phyloP scores from a whole-genome alignment of 2,888 invertebrate species.

The Agriopis aurantiaria region DNA sequence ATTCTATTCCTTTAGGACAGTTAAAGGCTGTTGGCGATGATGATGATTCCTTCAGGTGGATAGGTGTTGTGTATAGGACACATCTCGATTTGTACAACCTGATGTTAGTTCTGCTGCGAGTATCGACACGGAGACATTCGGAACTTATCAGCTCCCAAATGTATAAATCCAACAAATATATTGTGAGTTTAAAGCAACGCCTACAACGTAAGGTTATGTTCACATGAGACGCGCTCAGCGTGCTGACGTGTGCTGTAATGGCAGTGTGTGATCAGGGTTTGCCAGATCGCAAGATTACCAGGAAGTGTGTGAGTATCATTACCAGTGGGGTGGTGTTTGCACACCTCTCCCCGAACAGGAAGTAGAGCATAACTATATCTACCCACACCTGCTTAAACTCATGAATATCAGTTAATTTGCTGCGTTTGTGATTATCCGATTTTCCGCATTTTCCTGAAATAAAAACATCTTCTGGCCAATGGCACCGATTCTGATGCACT shows the following conservation, averaged over 20 bases:
- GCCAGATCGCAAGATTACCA: neutral
- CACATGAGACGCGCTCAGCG: neutral
- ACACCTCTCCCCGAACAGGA: neutral
- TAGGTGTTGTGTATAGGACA: neutral
- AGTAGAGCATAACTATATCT: neutral
- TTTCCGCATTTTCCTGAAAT: no score
- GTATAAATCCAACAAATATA: neutral
- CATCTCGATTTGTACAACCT: slow-evolving; percentile 31
- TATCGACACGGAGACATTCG: slow-evolving; percentile 24
- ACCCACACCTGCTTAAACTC: no score
- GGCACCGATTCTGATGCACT: no score
- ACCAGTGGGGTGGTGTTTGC: neutral
- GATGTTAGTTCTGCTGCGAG: slow-evolving; percentile 23
- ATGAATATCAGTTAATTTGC: no score
- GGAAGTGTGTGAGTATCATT: slow-evolving; percentile 10
- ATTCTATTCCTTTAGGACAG: neutral
- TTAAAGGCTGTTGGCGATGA: no score
- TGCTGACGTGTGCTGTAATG: neutral
- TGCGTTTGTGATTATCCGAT: no score
- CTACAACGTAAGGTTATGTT: neutral
- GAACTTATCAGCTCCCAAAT: slow-evolving; percentile 27
- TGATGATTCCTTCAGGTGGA: no score
- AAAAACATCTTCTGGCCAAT: no score
- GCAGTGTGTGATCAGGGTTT: neutral
- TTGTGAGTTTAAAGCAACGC: neutral